Evolutionary conservation across 2,888 invertebrate species (phyloP).

Genomic region (Drosophila koepferae): DNA sequence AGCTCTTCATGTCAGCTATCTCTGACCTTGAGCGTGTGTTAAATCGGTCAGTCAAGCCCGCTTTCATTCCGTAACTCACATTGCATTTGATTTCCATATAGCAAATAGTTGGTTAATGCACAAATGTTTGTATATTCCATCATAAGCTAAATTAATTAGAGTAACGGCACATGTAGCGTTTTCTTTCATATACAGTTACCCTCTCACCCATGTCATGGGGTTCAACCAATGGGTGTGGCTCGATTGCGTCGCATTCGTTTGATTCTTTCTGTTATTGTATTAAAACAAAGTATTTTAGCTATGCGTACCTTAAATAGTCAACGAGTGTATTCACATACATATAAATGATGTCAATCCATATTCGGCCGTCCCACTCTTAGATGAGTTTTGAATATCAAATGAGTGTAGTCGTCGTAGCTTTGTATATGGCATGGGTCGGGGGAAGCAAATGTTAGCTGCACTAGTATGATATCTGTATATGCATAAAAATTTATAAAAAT

Average conservation of each 20-base stretch:
- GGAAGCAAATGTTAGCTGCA: neutral
- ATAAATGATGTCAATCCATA: slow-evolving; percentile 22
- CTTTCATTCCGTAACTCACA: neutral
- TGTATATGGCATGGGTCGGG: neutral
- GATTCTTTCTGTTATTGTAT: slow-evolving; percentile 28
- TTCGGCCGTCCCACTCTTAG: neutral
- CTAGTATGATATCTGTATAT: neutral
- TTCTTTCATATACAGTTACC: slow-evolving; percentile 62
- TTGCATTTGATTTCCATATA: neutral
- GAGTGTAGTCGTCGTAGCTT: neutral
- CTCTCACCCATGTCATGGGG: slow-evolving; percentile 47
- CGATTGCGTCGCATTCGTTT: slow-evolving; percentile 14
- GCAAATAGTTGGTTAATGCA: neutral
- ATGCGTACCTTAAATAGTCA: slow-evolving; percentile 31
- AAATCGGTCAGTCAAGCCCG: neutral
- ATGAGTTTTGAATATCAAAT: neutral
- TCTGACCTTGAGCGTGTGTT: neutral
- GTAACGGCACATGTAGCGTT: slow-evolving; percentile 57
- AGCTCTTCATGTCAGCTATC: neutral
- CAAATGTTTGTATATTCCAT: slow-evolving; percentile 1
- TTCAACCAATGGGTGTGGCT: slow-evolving; percentile 40
- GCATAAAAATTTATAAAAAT: neutral
- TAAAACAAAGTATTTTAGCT: slow-evolving; percentile 50
- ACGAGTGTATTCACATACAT: slow-evolving; percentile 14
- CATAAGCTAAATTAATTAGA: slow-evolving; percentile 6